Conservation (phyloP, 2,797 vertebrate genomes). For the Sebastes oblongus region DNA sequence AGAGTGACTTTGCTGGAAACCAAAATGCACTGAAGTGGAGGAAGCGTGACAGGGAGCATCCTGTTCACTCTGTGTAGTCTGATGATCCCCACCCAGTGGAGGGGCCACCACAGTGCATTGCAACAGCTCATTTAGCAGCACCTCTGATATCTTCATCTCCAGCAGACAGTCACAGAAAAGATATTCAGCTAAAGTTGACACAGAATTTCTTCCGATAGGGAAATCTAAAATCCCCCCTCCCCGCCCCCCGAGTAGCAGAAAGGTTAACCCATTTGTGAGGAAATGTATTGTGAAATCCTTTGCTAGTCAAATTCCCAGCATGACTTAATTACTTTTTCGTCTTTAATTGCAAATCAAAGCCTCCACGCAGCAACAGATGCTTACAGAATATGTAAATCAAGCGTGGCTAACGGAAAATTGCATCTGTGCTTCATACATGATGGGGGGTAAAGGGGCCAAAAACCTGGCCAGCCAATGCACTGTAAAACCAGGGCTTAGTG, state of each 20-base stretch:
- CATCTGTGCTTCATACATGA: constrained; percentile 25
- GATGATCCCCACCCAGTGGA: constrained; percentile 66
- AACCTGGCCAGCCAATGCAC: constrained; percentile 6
- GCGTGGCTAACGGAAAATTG: constrained; percentile 30
- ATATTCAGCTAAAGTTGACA: not conserved
- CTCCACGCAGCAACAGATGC: constrained; percentile 53
- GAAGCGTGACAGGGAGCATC: constrained; percentile 8
- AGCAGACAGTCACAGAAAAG: not conserved
- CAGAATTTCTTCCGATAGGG: not conserved
- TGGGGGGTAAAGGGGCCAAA: not conserved
- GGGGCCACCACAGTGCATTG: not conserved
- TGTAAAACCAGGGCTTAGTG: constrained; percentile 37
- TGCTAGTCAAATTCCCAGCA: not conserved
- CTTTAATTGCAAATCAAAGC: constrained; percentile 48
- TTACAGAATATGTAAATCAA: constrained; percentile 35
- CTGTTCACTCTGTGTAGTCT: not conserved
- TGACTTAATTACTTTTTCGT: constrained; percentile 14
- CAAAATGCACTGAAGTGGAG: constrained; percentile 5
- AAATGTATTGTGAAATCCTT: constrained; percentile 23
- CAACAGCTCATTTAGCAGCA: constrained; percentile 13
- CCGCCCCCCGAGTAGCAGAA: not conserved
- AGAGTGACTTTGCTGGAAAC: constrained; percentile 25
- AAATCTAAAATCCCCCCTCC: not conserved
- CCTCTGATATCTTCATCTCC: constrained; percentile 9
- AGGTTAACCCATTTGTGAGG: not conserved